A percentile compares a stretch with the other conserved stretches of the same genome.
phyloP scores from a whole-genome alignment of 2,113 vertebrate genomes.

The Trichechus manatus region DNA sequence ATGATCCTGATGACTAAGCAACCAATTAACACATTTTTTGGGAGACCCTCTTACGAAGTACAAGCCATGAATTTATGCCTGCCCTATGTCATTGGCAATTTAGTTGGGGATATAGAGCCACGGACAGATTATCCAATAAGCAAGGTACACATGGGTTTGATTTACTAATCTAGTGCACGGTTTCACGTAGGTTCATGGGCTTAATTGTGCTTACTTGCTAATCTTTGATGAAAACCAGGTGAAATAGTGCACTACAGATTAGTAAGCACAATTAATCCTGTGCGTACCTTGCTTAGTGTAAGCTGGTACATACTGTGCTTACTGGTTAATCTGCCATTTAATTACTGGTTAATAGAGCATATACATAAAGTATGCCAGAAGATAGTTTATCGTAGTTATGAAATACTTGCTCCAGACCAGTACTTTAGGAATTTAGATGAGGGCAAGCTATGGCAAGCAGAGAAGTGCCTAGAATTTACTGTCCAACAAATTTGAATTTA shows the following conservation, averaged over 20 bases:
- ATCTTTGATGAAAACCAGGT: too few species aligned
- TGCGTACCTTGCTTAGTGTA: too few species aligned
- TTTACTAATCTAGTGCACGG: too few species aligned
- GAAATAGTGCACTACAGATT: too few species aligned
- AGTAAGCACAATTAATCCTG: too few species aligned
- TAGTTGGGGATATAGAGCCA: neutral
- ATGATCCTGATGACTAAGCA: neutral
- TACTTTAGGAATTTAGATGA: conserved; percentile 24
- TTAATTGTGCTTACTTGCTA: too few species aligned
- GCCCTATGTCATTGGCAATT: neutral
- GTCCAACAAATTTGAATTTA: neutral
- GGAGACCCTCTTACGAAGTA: neutral
- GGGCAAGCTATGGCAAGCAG: neutral
- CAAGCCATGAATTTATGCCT: neutral
- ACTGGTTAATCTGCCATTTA: too few species aligned
- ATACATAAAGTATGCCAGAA: neutral
- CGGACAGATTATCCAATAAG: too few species aligned
- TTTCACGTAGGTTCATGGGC: too few species aligned
- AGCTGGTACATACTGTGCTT: too few species aligned
- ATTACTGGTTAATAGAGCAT: neutral
- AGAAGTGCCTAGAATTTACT: neutral
- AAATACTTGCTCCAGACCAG: neutral
- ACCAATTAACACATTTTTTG: neutral
- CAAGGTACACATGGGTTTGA: too few species aligned
- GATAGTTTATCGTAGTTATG: neutral